Conservation (phyloP, 2,113 vertebrate species). For the Odobenus rosmarus region DNA sequence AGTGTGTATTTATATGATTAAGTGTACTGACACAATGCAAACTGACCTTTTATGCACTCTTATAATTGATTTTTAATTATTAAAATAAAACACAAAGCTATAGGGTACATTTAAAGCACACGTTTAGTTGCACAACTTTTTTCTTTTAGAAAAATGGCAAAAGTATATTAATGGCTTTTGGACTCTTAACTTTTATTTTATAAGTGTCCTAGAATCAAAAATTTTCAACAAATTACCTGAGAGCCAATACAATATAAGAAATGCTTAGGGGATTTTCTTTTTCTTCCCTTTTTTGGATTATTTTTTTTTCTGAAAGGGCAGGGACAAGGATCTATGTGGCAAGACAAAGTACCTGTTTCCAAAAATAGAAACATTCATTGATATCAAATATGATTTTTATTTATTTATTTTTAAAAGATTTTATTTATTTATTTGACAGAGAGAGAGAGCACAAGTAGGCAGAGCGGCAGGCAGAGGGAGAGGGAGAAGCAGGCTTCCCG, state of each 20-base stretch:
- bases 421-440: not conserved
- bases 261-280: not conserved
- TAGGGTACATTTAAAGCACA: not conserved
- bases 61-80: not conserved
- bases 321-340: not conserved
- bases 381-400: not conserved
- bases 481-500: not conserved
- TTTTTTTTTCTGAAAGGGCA: not conserved
- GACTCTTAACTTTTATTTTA: not conserved
- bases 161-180: not conserved
- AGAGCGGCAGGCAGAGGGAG: not conserved
- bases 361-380: not conserved
- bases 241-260: not conserved
- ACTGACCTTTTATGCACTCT: not conserved
- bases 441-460: not conserved
- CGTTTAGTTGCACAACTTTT: not conserved
- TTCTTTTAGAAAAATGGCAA: not conserved
- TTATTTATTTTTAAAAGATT: no score
- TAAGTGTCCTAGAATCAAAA: slow-evolving; percentile 32
- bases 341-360: not conserved
- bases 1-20: slow-evolving; percentile 34
- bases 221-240: not conserved
- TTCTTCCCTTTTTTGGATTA: not conserved
- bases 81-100: not conserved
- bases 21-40: not conserved